Evolutionary conservation across 1,140 invertebrate genomes (phyloP), one percentile per base, ranked within the genome.

Genomic region (Listronotus oregonensis): DNA sequence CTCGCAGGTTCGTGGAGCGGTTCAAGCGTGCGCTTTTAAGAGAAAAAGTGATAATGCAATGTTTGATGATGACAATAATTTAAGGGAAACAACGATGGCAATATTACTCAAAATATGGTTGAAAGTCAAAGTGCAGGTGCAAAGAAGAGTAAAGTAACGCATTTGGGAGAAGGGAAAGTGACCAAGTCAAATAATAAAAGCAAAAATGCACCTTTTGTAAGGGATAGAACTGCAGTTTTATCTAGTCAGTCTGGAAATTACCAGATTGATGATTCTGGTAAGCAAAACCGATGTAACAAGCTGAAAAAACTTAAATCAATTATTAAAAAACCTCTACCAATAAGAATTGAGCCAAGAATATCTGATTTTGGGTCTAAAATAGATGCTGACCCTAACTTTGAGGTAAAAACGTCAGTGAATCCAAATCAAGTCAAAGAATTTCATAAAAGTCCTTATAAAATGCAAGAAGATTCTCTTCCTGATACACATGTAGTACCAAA

Each of bases 1-100:
- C 31, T 77, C 76, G 9, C 71, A 76, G 54, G 44, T 78, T 34
- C 34, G 47, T 27, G 72, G 74, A 42, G 73, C 61, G 14, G 68
- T 76, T 4, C 73, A 72, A 71, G 70, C 68, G 14, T 46, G 46
- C 14, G 70, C 68, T 5, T 62, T 58, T 31, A 66, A 76, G 68
- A 50, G 68, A 59, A 69, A 66, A 58, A 47, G 44, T 9, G 12
- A 37, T 18, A 12, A 18, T 7, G 14, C 15, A 17, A 10, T 17
- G 12, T 31, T 12, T 10, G 34, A 60, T 49, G 40, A 50, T 42
- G 47, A 40, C 37, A 15, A 50, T 47, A 50, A 52, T 14, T 37
- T 17, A 2, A 14, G 10, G 14, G 17, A 7, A 37, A 37, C 7
- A 18, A 3, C 7, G 8, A 17, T 31, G 12, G n/a, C 3, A 17